A percentile compares a stretch with the other conserved stretches of the same genome.
phyloP scores from a whole-genome alignment of 2,888 invertebrate genomes.

The Strigamia maritima region DNA sequence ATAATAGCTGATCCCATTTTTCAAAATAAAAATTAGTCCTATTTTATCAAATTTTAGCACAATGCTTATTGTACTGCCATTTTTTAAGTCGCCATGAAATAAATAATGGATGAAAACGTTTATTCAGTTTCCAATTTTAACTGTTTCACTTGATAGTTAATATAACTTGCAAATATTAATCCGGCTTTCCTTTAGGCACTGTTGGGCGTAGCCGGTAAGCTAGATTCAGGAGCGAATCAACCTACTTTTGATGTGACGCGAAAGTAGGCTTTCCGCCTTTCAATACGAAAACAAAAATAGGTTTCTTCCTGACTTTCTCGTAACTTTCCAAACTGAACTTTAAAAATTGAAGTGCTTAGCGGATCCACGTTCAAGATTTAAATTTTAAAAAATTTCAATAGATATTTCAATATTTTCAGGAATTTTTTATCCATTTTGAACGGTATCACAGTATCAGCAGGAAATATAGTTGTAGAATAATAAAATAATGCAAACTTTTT shows the following conservation, averaged over 20 bases:
- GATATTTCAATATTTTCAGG: not conserved
- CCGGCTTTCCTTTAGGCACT: slow-evolving; percentile 9
- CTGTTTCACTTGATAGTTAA: not conserved
- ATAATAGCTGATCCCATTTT: slow-evolving; percentile 8
- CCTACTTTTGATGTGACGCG: slow-evolving; percentile 26
- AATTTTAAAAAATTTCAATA: not conserved
- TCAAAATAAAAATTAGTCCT: not conserved
- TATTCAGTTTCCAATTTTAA: not conserved
- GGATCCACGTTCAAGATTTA: not conserved
- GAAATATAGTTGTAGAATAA: too few species aligned
- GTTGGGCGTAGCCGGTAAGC: slow-evolving; percentile 30
- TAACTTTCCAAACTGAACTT: not conserved
- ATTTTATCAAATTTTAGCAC: not conserved
- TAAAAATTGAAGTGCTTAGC: not conserved
- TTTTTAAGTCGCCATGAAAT: not conserved
- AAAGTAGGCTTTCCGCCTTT: slow-evolving; percentile 31
- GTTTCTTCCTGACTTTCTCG: slow-evolving; percentile 22
- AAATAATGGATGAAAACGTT: not conserved
- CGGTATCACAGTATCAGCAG: too few species aligned
- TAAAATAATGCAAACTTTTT: too few species aligned
- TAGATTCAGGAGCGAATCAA: slow-evolving; percentile 32
- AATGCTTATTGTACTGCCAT: not conserved
- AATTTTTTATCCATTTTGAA: too few species aligned
- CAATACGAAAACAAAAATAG: slow-evolving; percentile 20
- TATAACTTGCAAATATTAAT: not conserved